phyloP scores from a whole-genome alignment of 2,797 vertebrate species.

The Acipenser transmontanus region DNA sequence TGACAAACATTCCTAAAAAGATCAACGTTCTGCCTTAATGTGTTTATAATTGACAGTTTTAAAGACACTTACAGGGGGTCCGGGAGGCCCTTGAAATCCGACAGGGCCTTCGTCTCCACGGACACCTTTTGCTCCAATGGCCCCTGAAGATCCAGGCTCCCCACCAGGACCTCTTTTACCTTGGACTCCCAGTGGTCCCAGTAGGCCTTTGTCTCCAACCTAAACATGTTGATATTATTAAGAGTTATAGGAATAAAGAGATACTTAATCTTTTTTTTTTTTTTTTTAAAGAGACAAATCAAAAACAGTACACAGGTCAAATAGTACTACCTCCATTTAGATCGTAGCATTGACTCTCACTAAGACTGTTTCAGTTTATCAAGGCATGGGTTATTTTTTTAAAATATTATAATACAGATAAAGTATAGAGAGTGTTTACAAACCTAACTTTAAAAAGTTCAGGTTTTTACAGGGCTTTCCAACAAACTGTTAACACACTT shows the following conservation, averaged over 20 bases:
- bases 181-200: slow-evolving; percentile 51
- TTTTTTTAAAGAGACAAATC: not conserved
- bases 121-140: slow-evolving; percentile 53
- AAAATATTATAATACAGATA: too few species aligned
- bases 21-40: too few species aligned
- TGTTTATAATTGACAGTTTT: too few species aligned
- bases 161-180: slow-evolving; percentile 59
- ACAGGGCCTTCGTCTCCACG: slow-evolving; percentile 53
- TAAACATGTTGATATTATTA: slow-evolving; percentile 23
- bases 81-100: slow-evolving; percentile 59
- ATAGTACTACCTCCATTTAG: too few species aligned
- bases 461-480: too few species aligned
- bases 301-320: not conserved
- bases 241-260: slow-evolving; percentile 6
- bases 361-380: too few species aligned
- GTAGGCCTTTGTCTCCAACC: slow-evolving; percentile 53
- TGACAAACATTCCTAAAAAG: too few species aligned
- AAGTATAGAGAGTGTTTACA: too few species aligned
- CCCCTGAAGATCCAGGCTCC: slow-evolving; percentile 50
- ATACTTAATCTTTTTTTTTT: slow-evolving; percentile 2
- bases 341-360: too few species aligned
- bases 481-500: too few species aligned
- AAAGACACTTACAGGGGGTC: slow-evolving; percentile 53
- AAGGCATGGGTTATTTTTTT: too few species aligned
- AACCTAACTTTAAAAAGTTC: too few species aligned